Conservation (phyloP, 2,113 vertebrate species). For the Dryoscopus gambensis region DNA sequence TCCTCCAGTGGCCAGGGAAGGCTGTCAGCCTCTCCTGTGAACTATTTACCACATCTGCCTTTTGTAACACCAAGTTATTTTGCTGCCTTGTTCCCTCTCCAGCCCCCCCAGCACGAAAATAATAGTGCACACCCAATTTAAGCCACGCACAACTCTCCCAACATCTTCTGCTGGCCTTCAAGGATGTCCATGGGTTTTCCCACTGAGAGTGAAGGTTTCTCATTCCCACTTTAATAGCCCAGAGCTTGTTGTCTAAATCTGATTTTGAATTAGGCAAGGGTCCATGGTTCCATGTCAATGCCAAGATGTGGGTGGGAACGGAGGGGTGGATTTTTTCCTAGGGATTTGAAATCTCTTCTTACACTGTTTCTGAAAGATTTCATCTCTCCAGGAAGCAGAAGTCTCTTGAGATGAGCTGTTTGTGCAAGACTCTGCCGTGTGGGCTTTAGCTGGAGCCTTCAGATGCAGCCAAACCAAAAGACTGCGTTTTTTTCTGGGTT, state of each 20-base stretch:
- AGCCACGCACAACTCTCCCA: neutral
- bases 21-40: constrained; percentile 20
- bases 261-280: constrained; percentile 27
- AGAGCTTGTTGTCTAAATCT: constrained; percentile 12
- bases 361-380: constrained; percentile 29
- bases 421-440: constrained; percentile 1
- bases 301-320: constrained; percentile 8
- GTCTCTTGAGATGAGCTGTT: constrained; percentile 5
- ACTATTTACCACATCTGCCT: constrained; percentile 17
- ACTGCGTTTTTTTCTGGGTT: neutral
- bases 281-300: neutral
- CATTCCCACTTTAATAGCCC: neutral
- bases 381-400: constrained; percentile 49
- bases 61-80: neutral
- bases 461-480: constrained; percentile 13
- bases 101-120: neutral
- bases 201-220: neutral
- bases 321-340: constrained; percentile 6
- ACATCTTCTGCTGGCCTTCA: neutral
- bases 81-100: neutral
- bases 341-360: constrained; percentile 42
- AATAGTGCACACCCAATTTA: neutral
- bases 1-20: neutral
- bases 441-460: constrained; percentile 5
- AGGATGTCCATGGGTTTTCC: constrained; percentile 2